Evolutionary conservation across 2,797 vertebrate species (phyloP).

Genomic region (Kryptopterus vitreolus): DNA sequence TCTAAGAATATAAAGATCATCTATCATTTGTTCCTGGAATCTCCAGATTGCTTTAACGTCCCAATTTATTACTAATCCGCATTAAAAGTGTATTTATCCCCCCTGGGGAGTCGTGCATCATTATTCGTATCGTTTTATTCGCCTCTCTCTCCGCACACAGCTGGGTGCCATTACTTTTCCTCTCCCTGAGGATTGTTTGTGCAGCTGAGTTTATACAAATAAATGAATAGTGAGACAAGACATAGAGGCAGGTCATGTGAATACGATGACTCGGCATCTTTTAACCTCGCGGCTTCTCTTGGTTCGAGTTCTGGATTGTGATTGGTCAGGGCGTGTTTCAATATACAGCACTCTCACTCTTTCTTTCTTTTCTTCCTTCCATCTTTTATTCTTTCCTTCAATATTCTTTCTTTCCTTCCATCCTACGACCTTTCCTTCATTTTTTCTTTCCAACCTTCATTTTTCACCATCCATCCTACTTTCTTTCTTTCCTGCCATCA

Average conservation of each 20-base stretch:
- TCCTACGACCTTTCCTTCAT: no score
- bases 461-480: no score
- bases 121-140: neutral
- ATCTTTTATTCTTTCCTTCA: no score
- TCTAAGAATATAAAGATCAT: neutral
- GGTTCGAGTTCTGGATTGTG: neutral
- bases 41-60: neutral
- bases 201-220: neutral
- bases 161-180: neutral
- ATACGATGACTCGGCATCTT: neutral
- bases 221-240: neutral
- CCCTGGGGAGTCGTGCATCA: neutral
- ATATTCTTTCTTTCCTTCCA: no score
- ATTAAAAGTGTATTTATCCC: neutral
- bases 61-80: conserved; percentile 6
- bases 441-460: no score
- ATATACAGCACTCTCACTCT: no score
- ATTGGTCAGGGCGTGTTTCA: neutral
- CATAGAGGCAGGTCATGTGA: no score
- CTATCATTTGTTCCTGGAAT: neutral
- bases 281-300: neutral
- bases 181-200: neutral
- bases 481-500: no score
- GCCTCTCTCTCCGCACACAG: neutral
- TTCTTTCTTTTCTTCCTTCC: no score